These are phyloP conservation scores for Trematocara macrostoma DNA, from an alignment of 2,113 vertebrate genomes.

Conservation along the genomic window DNA sequence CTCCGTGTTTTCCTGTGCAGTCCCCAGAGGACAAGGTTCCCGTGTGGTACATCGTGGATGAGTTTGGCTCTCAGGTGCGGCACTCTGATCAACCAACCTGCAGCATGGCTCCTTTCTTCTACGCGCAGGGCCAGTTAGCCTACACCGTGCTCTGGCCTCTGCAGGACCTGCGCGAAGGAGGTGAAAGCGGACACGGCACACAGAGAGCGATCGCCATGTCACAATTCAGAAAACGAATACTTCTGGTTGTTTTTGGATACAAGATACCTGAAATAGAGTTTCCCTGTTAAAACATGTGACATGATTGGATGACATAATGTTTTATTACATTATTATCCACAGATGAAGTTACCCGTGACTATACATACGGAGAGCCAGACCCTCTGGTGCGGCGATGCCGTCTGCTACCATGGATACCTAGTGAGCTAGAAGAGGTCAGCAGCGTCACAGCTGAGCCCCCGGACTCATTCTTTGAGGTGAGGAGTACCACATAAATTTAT, in stretches of 20 bases:
- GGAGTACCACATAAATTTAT: not conserved
- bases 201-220: not conserved
- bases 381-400: slow-evolving; percentile 80
- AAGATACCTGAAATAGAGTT: not conserved
- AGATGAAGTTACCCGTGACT: slow-evolving; percentile 95
- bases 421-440: slow-evolving; percentile 70
- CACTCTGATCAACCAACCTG: slow-evolving; percentile 85
- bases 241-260: not conserved
- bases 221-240: not conserved
- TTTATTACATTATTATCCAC: not conserved
- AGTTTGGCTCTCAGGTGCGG: slow-evolving; percentile 90
- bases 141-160: slow-evolving; percentile 91
- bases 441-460: slow-evolving; percentile 76
- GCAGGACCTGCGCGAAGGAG: slow-evolving; percentile 82
- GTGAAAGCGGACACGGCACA: slow-evolving; percentile 49
- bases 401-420: slow-evolving; percentile 82
- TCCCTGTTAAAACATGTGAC: not conserved
- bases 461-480: slow-evolving; percentile 84
- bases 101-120: slow-evolving; percentile 85
- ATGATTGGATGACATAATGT: not conserved
- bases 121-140: slow-evolving; percentile 75
- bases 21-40: slow-evolving; percentile 85
- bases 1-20: slow-evolving; percentile 22
- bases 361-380: slow-evolving; percentile 80
- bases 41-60: slow-evolving; percentile 97